phyloP scores from a whole-genome alignment of 2,113 vertebrate genomes.

The Solea solea region DNA sequence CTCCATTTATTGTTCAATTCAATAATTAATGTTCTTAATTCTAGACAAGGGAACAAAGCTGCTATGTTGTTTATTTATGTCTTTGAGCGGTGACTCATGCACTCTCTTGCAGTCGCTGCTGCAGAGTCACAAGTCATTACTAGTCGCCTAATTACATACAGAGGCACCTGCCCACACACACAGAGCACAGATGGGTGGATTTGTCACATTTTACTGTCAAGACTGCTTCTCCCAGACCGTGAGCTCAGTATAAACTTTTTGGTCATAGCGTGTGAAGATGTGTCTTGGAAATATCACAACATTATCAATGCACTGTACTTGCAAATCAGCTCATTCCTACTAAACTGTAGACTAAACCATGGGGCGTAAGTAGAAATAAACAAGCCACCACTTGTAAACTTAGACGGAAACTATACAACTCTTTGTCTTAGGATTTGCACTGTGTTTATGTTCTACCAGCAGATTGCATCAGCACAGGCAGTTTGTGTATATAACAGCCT shows the following conservation, averaged over 20 bases:
- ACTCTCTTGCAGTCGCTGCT: slow-evolving; percentile 27
- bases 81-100: slow-evolving; percentile 50
- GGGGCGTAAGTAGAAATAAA: slow-evolving; percentile 8
- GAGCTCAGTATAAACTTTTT: slow-evolving; percentile 5
- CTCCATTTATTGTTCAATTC: slow-evolving; percentile 62
- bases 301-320: not conserved
- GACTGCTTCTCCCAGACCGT: slow-evolving; percentile 12
- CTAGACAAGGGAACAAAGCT: slow-evolving; percentile 57
- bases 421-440: no score
- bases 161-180: slow-evolving; percentile 65
- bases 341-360: slow-evolving; percentile 13
- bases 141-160: slow-evolving; percentile 57
- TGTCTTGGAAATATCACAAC: slow-evolving; percentile 15
- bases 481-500: no score
- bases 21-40: slow-evolving; percentile 72
- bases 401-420: no score
- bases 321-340: slow-evolving; percentile 3
- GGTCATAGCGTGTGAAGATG: slow-evolving; percentile 9
- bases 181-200: slow-evolving; percentile 26
- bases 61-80: slow-evolving; percentile 49
- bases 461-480: no score
- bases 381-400: not conserved
- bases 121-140: slow-evolving; percentile 61
- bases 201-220: slow-evolving; percentile 37
- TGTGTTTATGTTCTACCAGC: no score